Base-by-base conservation (phyloP, 2,888 invertebrate species). In the Charanyca ferruginea region DNA sequence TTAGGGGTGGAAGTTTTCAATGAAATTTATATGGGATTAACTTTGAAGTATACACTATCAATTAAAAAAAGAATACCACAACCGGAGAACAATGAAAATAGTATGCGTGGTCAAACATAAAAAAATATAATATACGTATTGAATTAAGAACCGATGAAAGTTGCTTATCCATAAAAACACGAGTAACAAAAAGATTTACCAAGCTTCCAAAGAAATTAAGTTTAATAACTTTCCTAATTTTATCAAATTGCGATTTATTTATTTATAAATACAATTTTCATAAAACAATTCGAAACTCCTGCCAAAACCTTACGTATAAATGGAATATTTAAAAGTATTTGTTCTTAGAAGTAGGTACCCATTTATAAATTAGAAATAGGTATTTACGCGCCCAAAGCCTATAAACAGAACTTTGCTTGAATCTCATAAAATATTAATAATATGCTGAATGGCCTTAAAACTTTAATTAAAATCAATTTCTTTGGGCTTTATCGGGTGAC, bases 341-440 rank as follows among this genome's bases (percentile, higher is more conserved):
- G 13, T 48, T 8, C 11, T 13, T 42, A 6, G n/a, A n/a, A n/a
- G n/a, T 18, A 18, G 20, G 9, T 41, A 32, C 4, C n/a, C 9
- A 57, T 47, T 45, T 22, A 11, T 42, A 62, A 70, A 35, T n/a
- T 71, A 63, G 55, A 64, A 69, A 69, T 72, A n/a, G n/a, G n/a
- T n/a, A 72, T 72, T 72, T 41, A 72, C 13, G 23, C 2, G 7
- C 4, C 42, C 2, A 22, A 45, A 64, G 45, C 32, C 38, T 9
- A 16, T 8, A 68, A 69, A 38, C n/a, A 61, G n/a, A 70, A 47
- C 7, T 73, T 57, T 28, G n/a, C 45, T 4, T 20, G 23, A 7
- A 73, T 51, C 45, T 11, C 35, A 70, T 70, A 47, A 57, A 70
- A 65, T 66, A 73, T 73, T 42, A 65, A 73, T 45, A 63, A 20